phyloP scores from a whole-genome alignment of 2,888 invertebrate species.

The Melinopterus prodromus region DNA sequence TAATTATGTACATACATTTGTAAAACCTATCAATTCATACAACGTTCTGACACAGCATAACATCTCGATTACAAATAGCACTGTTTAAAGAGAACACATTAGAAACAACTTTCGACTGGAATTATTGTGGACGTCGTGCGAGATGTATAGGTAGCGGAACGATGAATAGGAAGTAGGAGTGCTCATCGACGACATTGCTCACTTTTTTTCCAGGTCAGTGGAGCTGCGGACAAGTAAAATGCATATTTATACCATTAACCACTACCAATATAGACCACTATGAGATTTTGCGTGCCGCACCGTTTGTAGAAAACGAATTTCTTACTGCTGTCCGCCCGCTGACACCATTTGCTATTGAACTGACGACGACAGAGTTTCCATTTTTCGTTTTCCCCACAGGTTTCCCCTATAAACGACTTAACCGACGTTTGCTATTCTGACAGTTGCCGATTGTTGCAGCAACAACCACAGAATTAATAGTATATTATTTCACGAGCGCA shows the following conservation, averaged over 20 bases:
- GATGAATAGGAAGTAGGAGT: background rate
- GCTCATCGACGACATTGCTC: background rate
- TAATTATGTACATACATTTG: too few species aligned
- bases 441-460: too few species aligned
- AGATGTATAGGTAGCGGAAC: background rate
- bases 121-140: background rate
- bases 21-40: too few species aligned
- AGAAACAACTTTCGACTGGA: background rate
- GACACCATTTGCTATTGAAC: background rate
- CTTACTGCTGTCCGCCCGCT: background rate
- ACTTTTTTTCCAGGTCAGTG: conserved; percentile 23
- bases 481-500: too few species aligned
- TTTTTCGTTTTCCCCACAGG: background rate
- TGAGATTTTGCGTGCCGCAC: background rate
- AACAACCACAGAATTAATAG: too few species aligned
- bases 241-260: conserved; percentile 23
- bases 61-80: too few species aligned
- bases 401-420: too few species aligned
- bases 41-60: too few species aligned
- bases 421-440: too few species aligned
- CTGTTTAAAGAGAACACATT: background rate
- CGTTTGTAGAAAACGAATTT: background rate
- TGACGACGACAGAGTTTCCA: background rate
- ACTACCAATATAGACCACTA: conserved; percentile 5
- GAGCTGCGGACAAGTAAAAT: conserved; percentile 20